Base-by-base conservation (phyloP, 2,797 vertebrate genomes). In the Eulemur albifrons region DNA sequence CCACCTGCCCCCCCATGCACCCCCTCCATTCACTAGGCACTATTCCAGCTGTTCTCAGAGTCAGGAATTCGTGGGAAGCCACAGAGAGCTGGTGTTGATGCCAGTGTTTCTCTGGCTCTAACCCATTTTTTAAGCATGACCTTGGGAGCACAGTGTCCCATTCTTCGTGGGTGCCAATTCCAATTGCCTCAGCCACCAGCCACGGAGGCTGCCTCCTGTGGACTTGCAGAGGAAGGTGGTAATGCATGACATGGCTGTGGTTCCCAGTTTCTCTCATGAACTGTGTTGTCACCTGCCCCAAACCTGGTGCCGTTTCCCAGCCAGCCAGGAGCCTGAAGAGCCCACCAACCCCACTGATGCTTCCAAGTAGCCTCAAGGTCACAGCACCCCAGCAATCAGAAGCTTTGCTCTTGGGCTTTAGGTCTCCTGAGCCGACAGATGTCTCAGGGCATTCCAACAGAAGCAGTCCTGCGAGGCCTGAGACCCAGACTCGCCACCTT, bases 11-110 rank as follows among this genome's bases (percentile, higher is more conserved):
- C 15, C 2, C 7, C 43, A 11, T 0, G 0, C 5, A 35, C 27
- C 25, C 21, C 23, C 8, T 50, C 54, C 27, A 54, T 76, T 57
- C 54, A 21, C 21, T 43, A 79, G 90, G 88, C 88, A 86, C 35
- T 13, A 65, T 61, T 87, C 88, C 79, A 95, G 59, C 32, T 23
- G 4, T 70, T 61, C 81, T 92, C 79, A 18, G 69, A 82, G 77
- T 88, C 79, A 80, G 88, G 75, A 95, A 88, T 90, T 80, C 75
- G 84, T 25, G 59, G 75, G 92, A 94, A 94, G 87, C 87, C 89
- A 81, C 54, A n/a, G 84, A 59, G 7, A 90, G 81, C 43, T 57
- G 52, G 67, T 38, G 40, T 38, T 65, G 67, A 59, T 88, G 93
- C 52, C 18, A 43, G 13, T 45, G n/a, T 57, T 84, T 92, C 88